Base-by-base conservation (phyloP, 2,888 invertebrate genomes). In the Caenorhabditis imperialis region DNA sequence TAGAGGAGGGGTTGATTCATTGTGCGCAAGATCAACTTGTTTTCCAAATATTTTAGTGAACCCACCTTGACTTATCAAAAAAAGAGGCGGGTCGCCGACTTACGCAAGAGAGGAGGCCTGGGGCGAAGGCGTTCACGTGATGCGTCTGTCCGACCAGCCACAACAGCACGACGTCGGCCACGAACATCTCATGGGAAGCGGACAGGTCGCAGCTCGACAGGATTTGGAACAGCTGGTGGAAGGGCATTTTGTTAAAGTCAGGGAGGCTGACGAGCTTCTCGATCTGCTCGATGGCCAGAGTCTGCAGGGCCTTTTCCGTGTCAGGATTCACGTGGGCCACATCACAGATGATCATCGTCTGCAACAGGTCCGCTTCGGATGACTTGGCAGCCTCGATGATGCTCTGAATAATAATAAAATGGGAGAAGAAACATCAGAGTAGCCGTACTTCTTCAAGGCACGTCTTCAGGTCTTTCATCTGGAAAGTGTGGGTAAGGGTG, bases 71-170 rank as follows among this genome's bases (percentile, higher is more conserved):
- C 6, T 47, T 47, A n/a, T 23, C 16, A 16, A 14, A 12, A 47
- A 20, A 7, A 5, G 14, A 20, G 14, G 18, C 40, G 23, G 44
- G 44, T 22, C 22, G 4, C 23, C 14, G 18, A 57, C 62, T 53
- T 38, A 63, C 58, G 35, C 60, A 54, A 14, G 53, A 58, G 10
- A 73, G 27, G 35, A 73, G 20, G 0, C 54, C 50, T 1, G 73
- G 73, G 1, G 67, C 67, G 20, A 50, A 55, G 3, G 60, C 27
- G 16, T 54, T 61, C 20, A 61, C 54, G 45, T 65, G 51, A n/a
- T n/a, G n/a, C 35, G 47, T 42, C 50, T 77, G 76, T n/a, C 63
- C 63, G 25, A 30, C 38, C 22, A 77, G 40, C 77, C 77, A 77
- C 23, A 77, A 37, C 10, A 77, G 30, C 33, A 71, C 61, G 1